Base-by-base conservation (phyloP, 2,797 vertebrate species). In the Holocentrus rufus region DNA sequence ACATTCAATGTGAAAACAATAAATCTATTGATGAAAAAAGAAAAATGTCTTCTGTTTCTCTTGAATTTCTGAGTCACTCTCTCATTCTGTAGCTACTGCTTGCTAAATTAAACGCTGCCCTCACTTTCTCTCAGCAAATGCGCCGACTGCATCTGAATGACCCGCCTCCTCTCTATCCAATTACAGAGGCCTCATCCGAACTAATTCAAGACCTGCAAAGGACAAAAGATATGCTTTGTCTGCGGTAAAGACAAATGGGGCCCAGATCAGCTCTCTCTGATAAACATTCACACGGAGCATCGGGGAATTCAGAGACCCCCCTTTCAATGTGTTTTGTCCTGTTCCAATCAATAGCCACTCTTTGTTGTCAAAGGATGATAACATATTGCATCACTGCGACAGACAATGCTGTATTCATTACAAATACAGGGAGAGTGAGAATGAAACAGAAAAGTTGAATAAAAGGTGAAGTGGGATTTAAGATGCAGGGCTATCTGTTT, bases 81-180 rank as follows among this genome's bases (percentile, higher is more conserved):
- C 78, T 74, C 77, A 17, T 27, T 22, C 81, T 87, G 75, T 46
- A 76, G 85, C 85, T 86, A 61, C 69, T 73, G 80, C 79, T 79
- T 86, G 57, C 82, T 89, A 83, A 92, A 92, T 94, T 92, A 92
- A 91, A 91, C 92, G 93, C 93, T 36, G 87, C 80, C 69, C 74
- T 77, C 74, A 54, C 72, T 69, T 72, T 74, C 79, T 81, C 79
- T 82, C 79, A 23, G 74, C 70, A 74, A 88, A 91, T 91, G 89
- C 86, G 88, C 80, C 62, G 69, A 77, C 84, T 86, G 87, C 87
- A 91, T 92, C 87, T 91, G 87, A 92, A 91, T 83, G 72, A 83
- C 83, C 79, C 84, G 52, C 79, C 71, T 72, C 66, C 59, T 75
- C 83, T 87, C 88, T 85, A 87, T 92, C 89, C 90, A 92, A 93